Evolutionary conservation across 2,113 vertebrate genomes (phyloP), one percentile per base, ranked within the genome.

Genomic region (Eulemur rufifrons): DNA sequence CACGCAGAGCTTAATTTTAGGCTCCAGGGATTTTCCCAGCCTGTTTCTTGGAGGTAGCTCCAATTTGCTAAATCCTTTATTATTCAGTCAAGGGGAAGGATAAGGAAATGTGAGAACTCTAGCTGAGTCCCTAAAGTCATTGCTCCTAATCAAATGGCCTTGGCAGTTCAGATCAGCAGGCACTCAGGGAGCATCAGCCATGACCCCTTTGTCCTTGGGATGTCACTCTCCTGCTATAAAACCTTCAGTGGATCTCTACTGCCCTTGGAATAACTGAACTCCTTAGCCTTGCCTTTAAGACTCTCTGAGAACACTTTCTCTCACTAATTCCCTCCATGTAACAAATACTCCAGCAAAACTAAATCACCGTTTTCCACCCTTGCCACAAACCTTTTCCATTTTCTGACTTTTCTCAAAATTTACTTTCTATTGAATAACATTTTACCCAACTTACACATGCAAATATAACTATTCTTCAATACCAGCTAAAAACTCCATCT

Each of bases 1-100:
- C 25, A 59, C 12, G 5, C 14, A 90, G 29, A 64, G 59, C n/a
- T 95, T 81, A 68, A 90, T 61, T 95, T 94, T 74, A 86, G 91
- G 10, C n/a, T 68, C 18, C 23, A 61, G 74, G 74, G 32, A 82
- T 86, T 95, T 93, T 47, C 83, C 76, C 50, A 68, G 73, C 50
- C 42, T 54, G 23, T 86, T 76, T 86, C 66, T 93, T 64, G 18
- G 74, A 69, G 29, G 88, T 69, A 50, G 18, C 50, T 86, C 61
- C 59, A 45, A 10, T 86, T 63, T 71, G 10, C 56, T 76, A 68
- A 42, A 17, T 81, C 23, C 29, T 86, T 76, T 54, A 45, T 82
- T 81, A 63, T 64, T 64, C 84, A 80, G 54, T 87, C 81, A 76
- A 77, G 54, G 39, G 10, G 54, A 87, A 87, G 42, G 77, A 25